These are phyloP conservation scores for Hemichromis elongatus DNA, from an alignment of 2,113 vertebrate species.

Conservation along the genomic window DNA sequence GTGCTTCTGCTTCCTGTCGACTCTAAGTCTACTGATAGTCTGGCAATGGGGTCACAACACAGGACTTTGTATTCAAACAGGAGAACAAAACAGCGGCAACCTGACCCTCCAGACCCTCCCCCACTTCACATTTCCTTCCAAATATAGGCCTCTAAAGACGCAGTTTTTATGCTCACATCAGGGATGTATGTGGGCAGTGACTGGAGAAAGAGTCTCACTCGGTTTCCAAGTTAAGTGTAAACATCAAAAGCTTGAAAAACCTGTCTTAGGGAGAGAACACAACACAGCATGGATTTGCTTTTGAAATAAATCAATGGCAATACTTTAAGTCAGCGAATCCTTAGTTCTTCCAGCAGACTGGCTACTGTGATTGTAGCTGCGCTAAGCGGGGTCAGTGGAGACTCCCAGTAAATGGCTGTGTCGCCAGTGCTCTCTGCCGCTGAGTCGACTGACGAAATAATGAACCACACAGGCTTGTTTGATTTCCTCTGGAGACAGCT, in stretches of 20 bases:
- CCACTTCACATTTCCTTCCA: slow-evolving; percentile 14
- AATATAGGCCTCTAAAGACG: neutral
- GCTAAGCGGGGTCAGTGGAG: slow-evolving; percentile 38
- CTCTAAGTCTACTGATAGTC: slow-evolving; percentile 46
- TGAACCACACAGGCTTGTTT: slow-evolving; percentile 64
- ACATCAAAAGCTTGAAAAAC: neutral
- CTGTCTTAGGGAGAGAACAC: neutral
- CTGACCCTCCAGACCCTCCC: slow-evolving; percentile 18
- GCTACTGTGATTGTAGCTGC: slow-evolving; percentile 13
- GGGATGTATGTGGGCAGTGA: neutral
- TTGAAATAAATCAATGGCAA: neutral
- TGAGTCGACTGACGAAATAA: slow-evolving; percentile 61
- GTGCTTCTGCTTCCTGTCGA: slow-evolving; percentile 58
- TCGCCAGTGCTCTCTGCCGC: slow-evolving; percentile 53
- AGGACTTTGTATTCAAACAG: slow-evolving; percentile 59
- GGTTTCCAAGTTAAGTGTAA: neutral
- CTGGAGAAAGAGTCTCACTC: neutral
- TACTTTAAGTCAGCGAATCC: neutral
- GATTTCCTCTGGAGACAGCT: slow-evolving; percentile 70
- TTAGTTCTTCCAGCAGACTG: slow-evolving; percentile 24
- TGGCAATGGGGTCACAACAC: slow-evolving; percentile 35
- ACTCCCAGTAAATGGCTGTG: slow-evolving; percentile 56
- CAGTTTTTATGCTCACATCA: slow-evolving; percentile 30
- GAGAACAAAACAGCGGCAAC: slow-evolving; percentile 39
- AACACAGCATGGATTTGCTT: neutral